These are phyloP conservation scores for Spicauda simplicius DNA, from an alignment of 2,888 invertebrate species.

Conservation along the genomic window DNA sequence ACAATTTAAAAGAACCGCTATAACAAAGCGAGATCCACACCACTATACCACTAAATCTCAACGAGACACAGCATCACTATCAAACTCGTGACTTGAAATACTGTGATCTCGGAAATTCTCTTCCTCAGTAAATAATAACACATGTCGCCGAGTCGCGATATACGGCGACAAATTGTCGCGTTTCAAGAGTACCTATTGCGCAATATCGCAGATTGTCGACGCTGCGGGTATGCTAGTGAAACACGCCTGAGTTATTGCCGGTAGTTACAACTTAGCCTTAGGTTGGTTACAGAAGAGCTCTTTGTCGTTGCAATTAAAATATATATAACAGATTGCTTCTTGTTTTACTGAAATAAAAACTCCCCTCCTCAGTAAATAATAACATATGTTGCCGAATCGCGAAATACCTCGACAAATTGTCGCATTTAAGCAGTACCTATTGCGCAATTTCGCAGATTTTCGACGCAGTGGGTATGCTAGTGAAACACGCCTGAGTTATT, in stretches of 20 bases:
- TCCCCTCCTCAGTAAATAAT: constrained; percentile 46
- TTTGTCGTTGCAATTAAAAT: no score
- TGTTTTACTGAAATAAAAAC: no score
- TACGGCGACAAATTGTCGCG: constrained; percentile 68
- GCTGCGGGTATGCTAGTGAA: constrained; percentile 44
- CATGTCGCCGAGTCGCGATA: constrained; percentile 50
- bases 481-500: constrained; percentile 47
- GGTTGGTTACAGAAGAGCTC: constrained; percentile 12
- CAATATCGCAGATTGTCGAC: constrained; percentile 44
- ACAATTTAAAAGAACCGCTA: constrained; percentile 12
- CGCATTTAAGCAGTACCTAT: constrained; percentile 52
- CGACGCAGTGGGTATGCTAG: constrained; percentile 45
- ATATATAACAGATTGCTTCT: no score
- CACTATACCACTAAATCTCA: constrained; percentile 26
- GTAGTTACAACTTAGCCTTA: constrained; percentile 39
- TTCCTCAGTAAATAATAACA: constrained; percentile 48
- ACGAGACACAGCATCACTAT: constrained; percentile 25
- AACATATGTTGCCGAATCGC: constrained; percentile 49
- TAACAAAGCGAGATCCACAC: constrained; percentile 14
- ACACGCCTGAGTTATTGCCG: constrained; percentile 48
- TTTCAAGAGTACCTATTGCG: constrained; percentile 49
- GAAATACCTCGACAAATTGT: constrained; percentile 66
- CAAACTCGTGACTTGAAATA: constrained; percentile 43
- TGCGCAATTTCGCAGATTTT: constrained; percentile 44
- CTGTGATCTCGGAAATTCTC: constrained; percentile 37